These are phyloP conservation scores for Drosophila buzzatii DNA, from an alignment of 2,888 invertebrate species.

Conservation along the genomic window DNA sequence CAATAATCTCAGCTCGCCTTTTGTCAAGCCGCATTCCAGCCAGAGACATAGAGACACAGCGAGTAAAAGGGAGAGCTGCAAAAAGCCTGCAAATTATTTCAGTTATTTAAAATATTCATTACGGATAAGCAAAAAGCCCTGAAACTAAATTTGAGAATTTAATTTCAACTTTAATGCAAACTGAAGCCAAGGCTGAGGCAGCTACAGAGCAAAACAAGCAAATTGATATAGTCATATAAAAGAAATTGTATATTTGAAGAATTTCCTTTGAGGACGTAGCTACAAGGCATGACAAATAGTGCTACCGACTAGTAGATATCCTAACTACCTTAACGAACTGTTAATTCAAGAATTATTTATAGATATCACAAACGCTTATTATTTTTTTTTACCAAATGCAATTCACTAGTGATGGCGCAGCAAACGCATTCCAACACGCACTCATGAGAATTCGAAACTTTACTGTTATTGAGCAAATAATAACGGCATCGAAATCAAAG, in stretches of 20 bases:
- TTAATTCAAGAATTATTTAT: too few species aligned
- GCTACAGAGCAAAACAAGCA: neutral
- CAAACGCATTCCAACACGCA: neutral
- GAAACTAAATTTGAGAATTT: neutral
- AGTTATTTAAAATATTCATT: conserved; percentile 2
- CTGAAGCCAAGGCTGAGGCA: neutral
- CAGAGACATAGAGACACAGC: neutral
- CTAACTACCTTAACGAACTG: neutral
- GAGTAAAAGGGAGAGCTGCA: neutral
- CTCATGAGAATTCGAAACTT: neutral
- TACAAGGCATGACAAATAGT: neutral
- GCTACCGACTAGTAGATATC: neutral
- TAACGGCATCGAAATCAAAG: too few species aligned
- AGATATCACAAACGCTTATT: too few species aligned
- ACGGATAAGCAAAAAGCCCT: neutral
- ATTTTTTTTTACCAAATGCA: neutral
- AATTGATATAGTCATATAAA: neutral
- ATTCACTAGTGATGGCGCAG: neutral
- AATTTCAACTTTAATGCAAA: neutral
- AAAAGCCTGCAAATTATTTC: neutral
- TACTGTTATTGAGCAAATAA: neutral
- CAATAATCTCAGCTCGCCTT: conserved; percentile 7
- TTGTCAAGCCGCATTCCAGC: conserved; percentile 1
- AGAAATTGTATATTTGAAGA: neutral
- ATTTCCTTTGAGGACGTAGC: neutral